Base-by-base conservation (phyloP, 2,888 invertebrate species). In the Eupithecia subfuscata region DNA sequence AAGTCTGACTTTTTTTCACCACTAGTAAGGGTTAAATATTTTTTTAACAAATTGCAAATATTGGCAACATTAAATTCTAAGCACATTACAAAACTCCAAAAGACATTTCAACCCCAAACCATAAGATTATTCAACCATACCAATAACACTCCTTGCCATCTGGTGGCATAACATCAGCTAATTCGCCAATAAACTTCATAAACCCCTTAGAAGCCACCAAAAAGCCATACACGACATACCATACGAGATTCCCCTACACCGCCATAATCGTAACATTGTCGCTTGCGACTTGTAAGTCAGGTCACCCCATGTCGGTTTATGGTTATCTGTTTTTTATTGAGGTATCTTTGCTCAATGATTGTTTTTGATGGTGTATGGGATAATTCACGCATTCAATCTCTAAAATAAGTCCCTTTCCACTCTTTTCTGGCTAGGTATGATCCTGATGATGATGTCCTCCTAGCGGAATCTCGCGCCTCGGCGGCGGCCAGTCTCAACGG, bases 251-350 rank as follows among this genome's bases (percentile, higher is more conserved):
- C 68, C 43, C 68, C 43, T 40, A 43, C 68, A 64, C 2, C 73
- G 56, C 82, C 80, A 82, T 78, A 76, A 74, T 68, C 76, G 73
- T 70, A 68, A 77, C 78, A 82, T 81, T 81, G 78, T 83, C 80
- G 81, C 76, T 73, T 75, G 67, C 40, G 40, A 68, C 68, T 68
- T 74, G 68, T 45, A 68, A 68, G 68, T 77, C 70, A 40, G 30
- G 52, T 4, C 81, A 80, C 83, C 86, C 87, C 82, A 75, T 75
- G 74, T 68, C 40, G 37, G 72, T 14, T 71, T 75, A 75, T 43
- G 69, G 69, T 75, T 75, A 75, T 76, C 67, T 70, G 73, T 64
- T 63, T 76, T 76, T 76, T 76, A 76, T 76, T 73, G 76, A 45
- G 67, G 67, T 70, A 64, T 70, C 30, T 70, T 52, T 70, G 56